A percentile compares a stretch with the other conserved stretches of the same genome.
phyloP scores from a whole-genome alignment of 2,797 vertebrate genomes.

The Phrynocephalus forsythii region DNA sequence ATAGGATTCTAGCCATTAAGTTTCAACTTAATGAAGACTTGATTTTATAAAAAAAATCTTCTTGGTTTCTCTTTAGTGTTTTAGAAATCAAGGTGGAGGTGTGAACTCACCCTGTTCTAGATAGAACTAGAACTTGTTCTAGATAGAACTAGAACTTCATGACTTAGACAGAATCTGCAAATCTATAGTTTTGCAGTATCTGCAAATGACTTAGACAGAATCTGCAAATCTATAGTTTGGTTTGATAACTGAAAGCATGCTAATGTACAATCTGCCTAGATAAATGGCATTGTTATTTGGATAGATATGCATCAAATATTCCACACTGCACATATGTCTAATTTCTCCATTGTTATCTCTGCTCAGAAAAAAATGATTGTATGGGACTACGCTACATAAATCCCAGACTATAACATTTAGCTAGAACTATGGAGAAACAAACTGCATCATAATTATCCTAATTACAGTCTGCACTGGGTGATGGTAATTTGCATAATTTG shows the following conservation, averaged over 20 bases:
- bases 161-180: neutral
- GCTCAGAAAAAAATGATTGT: no score
- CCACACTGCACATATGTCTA: neutral
- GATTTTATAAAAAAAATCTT: neutral
- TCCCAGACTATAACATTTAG: neutral
- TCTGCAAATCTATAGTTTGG: neutral
- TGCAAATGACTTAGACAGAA: neutral
- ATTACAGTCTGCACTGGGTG: no score
- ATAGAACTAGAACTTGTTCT: neutral
- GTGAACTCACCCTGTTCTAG: neutral
- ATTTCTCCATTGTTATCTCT: neutral
- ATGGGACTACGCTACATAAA: neutral
- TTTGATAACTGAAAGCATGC: neutral
- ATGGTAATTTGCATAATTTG: no score
- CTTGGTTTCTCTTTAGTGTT: neutral
- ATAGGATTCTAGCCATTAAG: no score
- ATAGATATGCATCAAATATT: neutral
- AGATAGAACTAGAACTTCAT: neutral
- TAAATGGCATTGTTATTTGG: neutral
- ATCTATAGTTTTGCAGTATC: no score
- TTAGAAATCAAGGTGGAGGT: neutral
- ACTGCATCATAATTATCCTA: neutral
- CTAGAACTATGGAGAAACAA: neutral
- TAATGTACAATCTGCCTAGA: neutral
- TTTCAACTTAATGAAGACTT: neutral